A percentile compares a stretch with the other conserved stretches of the same genome.
These are phyloP conservation scores for Zaprionus vittiger DNA, from an alignment of 1,140 invertebrate species.

Conservation along the genomic window DNA sequence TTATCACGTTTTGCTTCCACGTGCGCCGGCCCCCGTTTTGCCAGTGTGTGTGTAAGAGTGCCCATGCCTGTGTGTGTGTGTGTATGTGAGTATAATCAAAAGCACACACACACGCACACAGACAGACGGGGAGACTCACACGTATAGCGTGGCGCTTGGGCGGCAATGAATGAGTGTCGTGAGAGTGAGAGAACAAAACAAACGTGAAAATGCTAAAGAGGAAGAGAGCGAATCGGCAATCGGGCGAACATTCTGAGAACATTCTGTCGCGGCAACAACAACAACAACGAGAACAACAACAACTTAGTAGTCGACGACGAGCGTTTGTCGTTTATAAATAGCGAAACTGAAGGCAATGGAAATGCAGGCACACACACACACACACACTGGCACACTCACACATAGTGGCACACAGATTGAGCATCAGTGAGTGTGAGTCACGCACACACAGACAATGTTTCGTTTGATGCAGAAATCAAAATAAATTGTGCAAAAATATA, in stretches of 20 bases:
- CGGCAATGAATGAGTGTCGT: slow-evolving; percentile 60
- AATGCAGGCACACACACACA: slow-evolving; percentile 38
- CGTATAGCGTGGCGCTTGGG: slow-evolving; percentile 45
- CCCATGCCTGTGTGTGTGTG: slow-evolving; percentile 21
- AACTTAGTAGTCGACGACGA: slow-evolving; percentile 7
- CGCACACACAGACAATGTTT: slow-evolving; percentile 16
- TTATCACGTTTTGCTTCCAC: slow-evolving; percentile 83
- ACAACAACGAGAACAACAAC: slow-evolving; percentile 2
- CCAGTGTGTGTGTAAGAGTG: slow-evolving; percentile 28
- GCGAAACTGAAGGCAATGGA: slow-evolving; percentile 54
- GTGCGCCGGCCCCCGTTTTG: slow-evolving; percentile 62
- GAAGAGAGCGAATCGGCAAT: slow-evolving; percentile 23
- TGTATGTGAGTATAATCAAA: slow-evolving; percentile 24
- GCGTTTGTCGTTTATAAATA: slow-evolving; percentile 67
- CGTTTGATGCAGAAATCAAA: slow-evolving; percentile 20
- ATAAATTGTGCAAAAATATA: slow-evolving; percentile 43
- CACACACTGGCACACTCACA: slow-evolving; percentile 37
- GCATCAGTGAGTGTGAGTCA: slow-evolving; percentile 38
- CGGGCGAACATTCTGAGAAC: slow-evolving; percentile 23
- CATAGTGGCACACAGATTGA: slow-evolving; percentile 26
- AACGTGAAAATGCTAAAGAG: slow-evolving; percentile 38
- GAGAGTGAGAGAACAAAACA: slow-evolving; percentile 55
- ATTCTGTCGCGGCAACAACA: slow-evolving; percentile 12
- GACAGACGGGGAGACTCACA: background rate
- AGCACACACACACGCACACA: slow-evolving; percentile 18